Conservation (phyloP, 2,888 invertebrate species). For the Thereva nobilitata region DNA sequence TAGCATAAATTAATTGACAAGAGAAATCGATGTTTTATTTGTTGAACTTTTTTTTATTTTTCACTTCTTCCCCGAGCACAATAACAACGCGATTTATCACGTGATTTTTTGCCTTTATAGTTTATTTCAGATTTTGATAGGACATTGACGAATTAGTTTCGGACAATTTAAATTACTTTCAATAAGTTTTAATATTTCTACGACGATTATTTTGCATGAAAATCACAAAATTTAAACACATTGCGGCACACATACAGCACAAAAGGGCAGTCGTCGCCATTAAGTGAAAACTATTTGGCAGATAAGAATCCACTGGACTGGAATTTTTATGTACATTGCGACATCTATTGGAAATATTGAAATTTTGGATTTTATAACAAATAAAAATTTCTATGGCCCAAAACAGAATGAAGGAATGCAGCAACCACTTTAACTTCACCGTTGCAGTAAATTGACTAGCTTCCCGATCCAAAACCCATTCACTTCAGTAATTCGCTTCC, state of each 20-base stretch:
- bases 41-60: background rate
- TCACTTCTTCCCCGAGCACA: slow-evolving; percentile 27
- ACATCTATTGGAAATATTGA: no score
- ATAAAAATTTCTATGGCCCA: no score
- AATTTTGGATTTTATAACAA: no score
- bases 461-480: no score
- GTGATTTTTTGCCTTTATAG: slow-evolving; percentile 30
- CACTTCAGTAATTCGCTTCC: no score
- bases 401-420: no score
- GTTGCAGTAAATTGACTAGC: no score
- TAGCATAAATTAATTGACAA: slow-evolving; percentile 19
- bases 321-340: no score
- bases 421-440: no score
- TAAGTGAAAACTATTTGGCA: no score
- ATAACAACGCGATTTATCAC: slow-evolving; percentile 38
- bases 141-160: background rate
- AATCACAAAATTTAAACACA: slow-evolving; percentile 34
- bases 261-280: no score
- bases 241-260: slow-evolving; percentile 6
- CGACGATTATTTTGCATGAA: slow-evolving; percentile 1
- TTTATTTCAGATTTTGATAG: background rate
- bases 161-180: background rate
- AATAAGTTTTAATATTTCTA: background rate
- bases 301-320: no score
- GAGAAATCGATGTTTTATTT: slow-evolving; percentile 31